phyloP scores from a whole-genome alignment of 2,797 vertebrate genomes.

The Acrossocheilus wenchowensis region DNA sequence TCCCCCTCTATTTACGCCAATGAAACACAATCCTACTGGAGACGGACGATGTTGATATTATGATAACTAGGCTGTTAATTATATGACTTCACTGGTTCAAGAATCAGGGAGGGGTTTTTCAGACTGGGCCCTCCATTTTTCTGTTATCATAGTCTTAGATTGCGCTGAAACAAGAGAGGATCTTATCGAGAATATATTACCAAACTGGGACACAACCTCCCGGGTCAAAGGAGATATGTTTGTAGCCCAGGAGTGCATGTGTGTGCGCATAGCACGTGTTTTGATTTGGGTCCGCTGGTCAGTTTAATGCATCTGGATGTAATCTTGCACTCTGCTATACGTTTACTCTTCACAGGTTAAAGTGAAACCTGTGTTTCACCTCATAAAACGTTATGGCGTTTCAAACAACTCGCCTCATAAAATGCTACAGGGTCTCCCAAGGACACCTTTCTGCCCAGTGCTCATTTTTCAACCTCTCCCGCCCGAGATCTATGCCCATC shows the following conservation, averaged over 20 bases:
- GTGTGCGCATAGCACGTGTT: conserved; percentile 42
- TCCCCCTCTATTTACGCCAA: conserved; percentile 13
- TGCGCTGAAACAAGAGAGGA: conserved; percentile 56
- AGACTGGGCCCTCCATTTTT: conserved; percentile 50
- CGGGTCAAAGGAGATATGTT: conserved; percentile 55
- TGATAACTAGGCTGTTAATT: conserved; percentile 62
- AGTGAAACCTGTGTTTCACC: conserved; percentile 77
- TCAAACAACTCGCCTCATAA: conserved; percentile 79
- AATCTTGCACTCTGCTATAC: conserved; percentile 65
- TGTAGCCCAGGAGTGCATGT: conserved; percentile 40
- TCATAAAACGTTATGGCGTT: conserved; percentile 82
- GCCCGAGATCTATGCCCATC: conserved; percentile 57
- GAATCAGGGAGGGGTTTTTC: conserved; percentile 50
- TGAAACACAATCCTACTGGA: conserved; percentile 49
- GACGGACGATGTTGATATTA: conserved; percentile 61
- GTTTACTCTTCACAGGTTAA: conserved; percentile 75
- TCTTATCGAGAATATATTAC: conserved; percentile 61
- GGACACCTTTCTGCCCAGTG: conserved; percentile 72
- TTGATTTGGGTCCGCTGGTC: conserved; percentile 52
- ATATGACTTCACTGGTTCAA: conserved; percentile 60
- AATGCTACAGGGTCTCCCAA: conserved; percentile 77
- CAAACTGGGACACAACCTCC: conserved; percentile 44
- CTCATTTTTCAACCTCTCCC: conserved; percentile 61
- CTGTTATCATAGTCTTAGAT: conserved; percentile 63
- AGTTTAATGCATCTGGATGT: conserved; percentile 64